These are phyloP conservation scores for Poecile atricapillus DNA, from an alignment of 2,113 vertebrate genomes.

Conservation along the genomic window DNA sequence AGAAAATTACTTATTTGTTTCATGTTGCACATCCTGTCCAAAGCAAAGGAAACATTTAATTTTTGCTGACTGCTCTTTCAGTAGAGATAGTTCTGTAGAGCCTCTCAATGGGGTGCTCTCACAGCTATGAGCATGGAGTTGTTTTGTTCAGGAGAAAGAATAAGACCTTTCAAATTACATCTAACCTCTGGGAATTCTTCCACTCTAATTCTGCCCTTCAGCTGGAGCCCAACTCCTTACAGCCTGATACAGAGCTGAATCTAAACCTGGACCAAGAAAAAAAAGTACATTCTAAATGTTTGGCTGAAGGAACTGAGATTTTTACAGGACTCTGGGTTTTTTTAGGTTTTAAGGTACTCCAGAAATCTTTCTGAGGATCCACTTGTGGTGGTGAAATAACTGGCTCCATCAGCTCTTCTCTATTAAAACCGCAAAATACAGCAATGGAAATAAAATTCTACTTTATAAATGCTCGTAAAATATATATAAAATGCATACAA, in stretches of 20 bases:
- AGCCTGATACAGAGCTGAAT: not conserved
- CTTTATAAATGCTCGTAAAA: constrained; percentile 4
- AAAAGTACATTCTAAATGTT: not conserved
- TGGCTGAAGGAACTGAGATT: not conserved
- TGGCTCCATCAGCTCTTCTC: not conserved
- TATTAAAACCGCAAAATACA: constrained; percentile 26
- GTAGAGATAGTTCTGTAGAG: not conserved
- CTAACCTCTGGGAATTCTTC: not conserved
- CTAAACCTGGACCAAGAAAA: not conserved
- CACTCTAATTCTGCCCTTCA: not conserved
- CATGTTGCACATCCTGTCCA: not conserved
- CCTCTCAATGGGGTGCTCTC: not conserved
- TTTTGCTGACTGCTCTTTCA: not conserved
- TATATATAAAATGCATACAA: not conserved
- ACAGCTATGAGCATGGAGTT: not conserved
- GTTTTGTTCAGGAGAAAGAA: not conserved
- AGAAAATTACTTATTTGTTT: not conserved
- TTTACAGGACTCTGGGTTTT: not conserved
- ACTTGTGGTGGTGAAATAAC: not conserved
- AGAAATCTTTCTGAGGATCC: constrained; percentile 10
- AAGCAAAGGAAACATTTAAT: not conserved
- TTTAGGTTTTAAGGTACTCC: not conserved
- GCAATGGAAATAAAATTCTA: constrained; percentile 15
- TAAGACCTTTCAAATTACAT: not conserved
- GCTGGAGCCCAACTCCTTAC: not conserved